Evolutionary conservation across 2,888 invertebrate species (phyloP).

Genomic region (Torymus tubicola): DNA sequence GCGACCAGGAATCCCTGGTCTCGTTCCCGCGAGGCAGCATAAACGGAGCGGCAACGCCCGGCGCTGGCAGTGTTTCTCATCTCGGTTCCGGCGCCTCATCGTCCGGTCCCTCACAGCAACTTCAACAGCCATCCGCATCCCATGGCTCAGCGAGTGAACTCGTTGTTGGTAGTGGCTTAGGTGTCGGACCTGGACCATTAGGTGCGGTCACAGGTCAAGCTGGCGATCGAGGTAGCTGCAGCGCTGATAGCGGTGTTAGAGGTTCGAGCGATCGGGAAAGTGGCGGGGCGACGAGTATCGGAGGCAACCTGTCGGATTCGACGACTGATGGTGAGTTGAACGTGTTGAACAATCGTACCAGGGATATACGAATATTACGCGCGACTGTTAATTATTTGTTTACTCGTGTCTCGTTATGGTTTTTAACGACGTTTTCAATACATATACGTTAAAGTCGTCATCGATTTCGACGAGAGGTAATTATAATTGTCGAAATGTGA

Average conservation of each 20-base stretch:
- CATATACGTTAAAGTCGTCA: too few relatives aligned
- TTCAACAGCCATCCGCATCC: slow-evolving; percentile 62
- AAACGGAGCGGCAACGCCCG: slow-evolving; percentile 78
- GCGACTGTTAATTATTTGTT: too few relatives aligned
- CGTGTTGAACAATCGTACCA: too few relatives aligned
- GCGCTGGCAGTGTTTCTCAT: slow-evolving; percentile 67
- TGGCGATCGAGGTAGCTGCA: slow-evolving; percentile 89
- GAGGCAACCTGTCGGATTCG: slow-evolving; percentile 88
- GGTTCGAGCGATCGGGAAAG: slow-evolving; percentile 89
- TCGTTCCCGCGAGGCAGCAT: slow-evolving; percentile 81
- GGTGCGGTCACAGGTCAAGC: slow-evolving; percentile 77
- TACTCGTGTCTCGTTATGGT: too few relatives aligned
- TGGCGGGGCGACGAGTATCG: slow-evolving; percentile 88
- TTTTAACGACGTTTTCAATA: too few relatives aligned
- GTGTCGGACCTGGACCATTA: slow-evolving; percentile 75
- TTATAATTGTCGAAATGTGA: too few relatives aligned
- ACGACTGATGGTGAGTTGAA: slow-evolving; percentile 83
- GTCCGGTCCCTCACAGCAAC: slow-evolving; percentile 62
- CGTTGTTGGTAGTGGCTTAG: slow-evolving; percentile 76
- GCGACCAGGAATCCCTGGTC: slow-evolving; percentile 89
- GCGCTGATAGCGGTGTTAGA: slow-evolving; percentile 90
- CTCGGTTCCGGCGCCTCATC: slow-evolving; percentile 62
- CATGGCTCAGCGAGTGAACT: slow-evolving; percentile 49
- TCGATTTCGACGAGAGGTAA: background rate
- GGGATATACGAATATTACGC: too few relatives aligned